phyloP scores from a whole-genome alignment of 2,888 invertebrate genomes.

The Morpho deidamia region DNA sequence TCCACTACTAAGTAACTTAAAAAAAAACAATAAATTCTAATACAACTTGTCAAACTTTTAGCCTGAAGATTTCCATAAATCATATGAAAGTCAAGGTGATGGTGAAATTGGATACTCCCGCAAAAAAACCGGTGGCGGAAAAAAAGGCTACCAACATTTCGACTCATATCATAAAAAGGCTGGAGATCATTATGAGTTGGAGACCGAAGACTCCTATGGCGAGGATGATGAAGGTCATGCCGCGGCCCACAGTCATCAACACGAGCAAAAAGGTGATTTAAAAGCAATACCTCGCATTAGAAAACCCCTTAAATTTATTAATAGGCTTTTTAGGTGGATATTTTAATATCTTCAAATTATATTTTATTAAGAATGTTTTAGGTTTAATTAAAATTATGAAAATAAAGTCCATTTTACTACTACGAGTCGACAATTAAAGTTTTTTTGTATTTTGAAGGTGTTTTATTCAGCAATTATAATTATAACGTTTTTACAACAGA shows the following conservation, averaged over 20 bases:
- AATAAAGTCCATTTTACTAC: too few relatives aligned
- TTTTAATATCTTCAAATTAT: conserved; percentile 26
- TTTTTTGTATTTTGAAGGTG: not conserved
- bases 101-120: conserved; percentile 83
- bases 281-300: conserved; percentile 38
- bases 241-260: conserved; percentile 59
- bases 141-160: conserved; percentile 84
- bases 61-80: conserved; percentile 74
- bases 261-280: conserved; percentile 56
- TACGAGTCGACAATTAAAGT: not conserved
- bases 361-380: too few relatives aligned
- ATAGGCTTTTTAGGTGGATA: conserved; percentile 43
- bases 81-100: conserved; percentile 80
- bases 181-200: conserved; percentile 85
- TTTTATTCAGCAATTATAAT: not conserved
- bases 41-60: conserved; percentile 20
- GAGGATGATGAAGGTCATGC: conserved; percentile 70
- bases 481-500: conserved; percentile 8
- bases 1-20: too few relatives aligned
- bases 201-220: conserved; percentile 82
- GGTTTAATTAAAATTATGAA: too few relatives aligned
- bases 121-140: conserved; percentile 81
- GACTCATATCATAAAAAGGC: conserved; percentile 86
- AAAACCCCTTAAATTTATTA: conserved; percentile 48
- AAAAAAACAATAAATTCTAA: not conserved